These are phyloP conservation scores for Timandra comae DNA, from an alignment of 2,888 invertebrate genomes.

Conservation along the genomic window DNA sequence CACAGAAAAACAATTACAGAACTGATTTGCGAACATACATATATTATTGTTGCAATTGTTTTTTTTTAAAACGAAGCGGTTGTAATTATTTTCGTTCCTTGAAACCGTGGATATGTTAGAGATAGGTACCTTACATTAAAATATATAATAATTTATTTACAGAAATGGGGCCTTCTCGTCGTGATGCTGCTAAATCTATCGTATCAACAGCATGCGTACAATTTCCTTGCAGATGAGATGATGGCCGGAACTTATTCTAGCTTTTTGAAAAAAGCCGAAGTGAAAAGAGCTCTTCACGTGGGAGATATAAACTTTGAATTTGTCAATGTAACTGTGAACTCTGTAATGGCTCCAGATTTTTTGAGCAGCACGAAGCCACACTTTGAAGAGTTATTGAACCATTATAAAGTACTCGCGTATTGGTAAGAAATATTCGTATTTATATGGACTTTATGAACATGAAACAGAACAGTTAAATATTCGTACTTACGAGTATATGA, in stretches of 20 bases:
- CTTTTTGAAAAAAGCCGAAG: slow-evolving; percentile 35
- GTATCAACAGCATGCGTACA: slow-evolving; percentile 56
- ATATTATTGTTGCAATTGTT: no score
- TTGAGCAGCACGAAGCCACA: slow-evolving; percentile 43
- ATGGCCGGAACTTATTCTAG: slow-evolving; percentile 30
- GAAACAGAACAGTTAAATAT: no score
- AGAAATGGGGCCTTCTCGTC: slow-evolving; percentile 55
- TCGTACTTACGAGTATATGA: no score
- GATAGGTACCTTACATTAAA: not conserved
- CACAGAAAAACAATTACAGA: no score
- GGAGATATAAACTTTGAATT: slow-evolving; percentile 45
- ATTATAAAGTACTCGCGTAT: slow-evolving; percentile 53
- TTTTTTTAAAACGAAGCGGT: not conserved
- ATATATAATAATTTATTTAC: slow-evolving; percentile 14
- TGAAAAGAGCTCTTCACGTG: slow-evolving; percentile 56
- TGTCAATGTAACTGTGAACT: slow-evolving; percentile 53
- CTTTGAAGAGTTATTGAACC: slow-evolving; percentile 48
- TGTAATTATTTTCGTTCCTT: no score
- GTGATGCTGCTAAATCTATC: slow-evolving; percentile 37
- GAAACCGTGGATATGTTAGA: no score
- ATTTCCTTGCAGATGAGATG: slow-evolving; percentile 52
- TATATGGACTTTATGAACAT: no score
- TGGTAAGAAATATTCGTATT: slow-evolving; percentile 34
- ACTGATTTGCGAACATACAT: no score
- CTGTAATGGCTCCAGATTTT: slow-evolving; percentile 46